Evolutionary conservation across 2,797 vertebrate genomes (phyloP), one percentile per base, ranked within the genome.

Genomic region (Eptatretus atami): DNA sequence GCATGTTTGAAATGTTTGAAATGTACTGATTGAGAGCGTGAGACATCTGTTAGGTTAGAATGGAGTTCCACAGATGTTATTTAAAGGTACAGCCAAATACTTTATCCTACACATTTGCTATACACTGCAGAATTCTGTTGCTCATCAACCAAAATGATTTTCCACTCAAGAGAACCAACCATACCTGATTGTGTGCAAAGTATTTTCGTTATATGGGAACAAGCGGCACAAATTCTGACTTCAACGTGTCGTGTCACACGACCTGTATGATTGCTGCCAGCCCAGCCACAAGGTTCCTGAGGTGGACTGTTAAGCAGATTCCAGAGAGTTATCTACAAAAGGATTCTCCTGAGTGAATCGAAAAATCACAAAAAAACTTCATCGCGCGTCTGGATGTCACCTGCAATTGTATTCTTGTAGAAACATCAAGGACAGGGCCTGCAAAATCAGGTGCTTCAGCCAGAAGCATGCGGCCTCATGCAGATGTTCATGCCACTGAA

Each of bases 381-480:
- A 44, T 44, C 4, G 31, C 6, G 3, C n/a, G 31, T 2, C 31
- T 61, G 57, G 15, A 61, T 61, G 69, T 64, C 74, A 98, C 92
- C 84, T 93, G 92, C 73, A n/a, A n/a, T 85, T 82, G 69, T 82
- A 87, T 72, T 95, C 78, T 69, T 90, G 86, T 69, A 98, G 80
- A 66, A n/a, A 90, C 77, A 1, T 80, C 75, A 71, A 90, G 84
- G 70, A 96, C 85, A 70, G 85, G 78, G n/a, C n/a, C 74, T 81
- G 80, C 54, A n/a, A 98, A 76, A 68, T 95, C 86, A 10, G 80
- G 71, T 90, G 83, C 69, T n/a, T 94, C 81, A 53, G 90, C 88
- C 52, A 98, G 77, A 71, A 96, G 95, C n/a, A 75, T 96, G 96
- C n/a, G 73, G 96, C 94, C 79, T 98, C 90, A 74, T 98, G 92